Evolutionary conservation across 2,113 vertebrate species (phyloP).

Genomic region (Pangasianodon gigas): DNA sequence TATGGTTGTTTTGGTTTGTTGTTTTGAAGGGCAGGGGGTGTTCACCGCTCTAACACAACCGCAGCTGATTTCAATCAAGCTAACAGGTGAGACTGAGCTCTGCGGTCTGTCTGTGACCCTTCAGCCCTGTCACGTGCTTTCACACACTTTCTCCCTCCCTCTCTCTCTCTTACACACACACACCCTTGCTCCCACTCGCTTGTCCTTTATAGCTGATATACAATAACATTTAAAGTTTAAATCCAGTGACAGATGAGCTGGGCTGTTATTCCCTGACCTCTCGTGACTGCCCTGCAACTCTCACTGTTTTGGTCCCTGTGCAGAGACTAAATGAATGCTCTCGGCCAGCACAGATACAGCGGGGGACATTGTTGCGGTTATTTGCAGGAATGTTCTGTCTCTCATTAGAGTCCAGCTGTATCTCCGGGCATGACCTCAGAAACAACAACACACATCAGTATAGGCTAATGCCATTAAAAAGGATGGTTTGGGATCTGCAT

Average conservation of each 20-base stretch:
- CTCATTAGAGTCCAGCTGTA: constrained; percentile 51
- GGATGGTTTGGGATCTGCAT: not conserved
- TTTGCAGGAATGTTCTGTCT: constrained; percentile 42
- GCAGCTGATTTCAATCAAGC: constrained; percentile 65
- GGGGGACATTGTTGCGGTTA: constrained; percentile 40
- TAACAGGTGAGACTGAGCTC: constrained; percentile 58
- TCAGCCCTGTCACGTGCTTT: not conserved
- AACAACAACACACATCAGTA: constrained; percentile 13
- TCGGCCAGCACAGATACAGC: constrained; percentile 30
- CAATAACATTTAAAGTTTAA: constrained; percentile 39
- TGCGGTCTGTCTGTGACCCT: not conserved
- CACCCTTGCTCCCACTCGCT: not conserved
- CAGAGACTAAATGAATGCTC: constrained; percentile 33
- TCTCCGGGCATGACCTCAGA: constrained; percentile 23
- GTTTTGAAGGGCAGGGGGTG: constrained; percentile 65
- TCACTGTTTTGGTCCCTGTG: constrained; percentile 21
- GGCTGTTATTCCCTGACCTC: constrained; percentile 31
- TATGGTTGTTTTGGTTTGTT: constrained; percentile 45
- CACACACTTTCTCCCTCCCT: not conserved
- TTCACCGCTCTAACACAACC: constrained; percentile 71
- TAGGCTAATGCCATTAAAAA: not conserved
- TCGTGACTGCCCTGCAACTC: constrained; percentile 11
- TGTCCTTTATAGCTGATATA: constrained; percentile 15
- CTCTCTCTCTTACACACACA: not conserved
- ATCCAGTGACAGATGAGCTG: constrained; percentile 33